A percentile compares a stretch with the other conserved stretches of the same genome.
Evolutionary conservation across 2,888 invertebrate species (phyloP).

Genomic region (Dasysyrphus tricinctus): DNA sequence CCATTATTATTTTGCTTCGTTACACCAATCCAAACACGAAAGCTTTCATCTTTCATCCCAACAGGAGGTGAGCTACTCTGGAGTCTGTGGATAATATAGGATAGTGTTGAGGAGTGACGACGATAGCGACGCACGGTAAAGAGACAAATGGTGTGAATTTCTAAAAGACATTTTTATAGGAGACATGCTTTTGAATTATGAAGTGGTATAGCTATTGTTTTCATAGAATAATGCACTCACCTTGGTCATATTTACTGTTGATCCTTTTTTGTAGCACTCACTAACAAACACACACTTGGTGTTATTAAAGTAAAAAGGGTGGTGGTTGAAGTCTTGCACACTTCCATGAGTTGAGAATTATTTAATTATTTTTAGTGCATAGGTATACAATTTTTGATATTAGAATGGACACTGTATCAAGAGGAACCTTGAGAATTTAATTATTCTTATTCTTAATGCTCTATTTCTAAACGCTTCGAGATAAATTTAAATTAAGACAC

Average conservation of each 20-base stretch:
- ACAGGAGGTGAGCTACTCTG: background rate
- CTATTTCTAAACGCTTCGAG: background rate
- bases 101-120: background rate
- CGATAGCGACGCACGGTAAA: background rate
- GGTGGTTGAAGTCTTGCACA: background rate
- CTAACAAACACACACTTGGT: background rate
- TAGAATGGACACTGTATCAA: background rate
- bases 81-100: background rate
- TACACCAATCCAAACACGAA: constrained; percentile 1
- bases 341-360: background rate
- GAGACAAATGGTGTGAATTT: constrained; percentile 26
- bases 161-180: background rate
- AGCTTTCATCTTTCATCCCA: background rate
- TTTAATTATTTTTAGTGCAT: background rate
- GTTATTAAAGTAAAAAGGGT: background rate
- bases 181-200: background rate
- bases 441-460: background rate
- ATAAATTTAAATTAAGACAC: background rate
- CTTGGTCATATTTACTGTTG: constrained; percentile 6
- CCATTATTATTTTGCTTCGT: background rate
- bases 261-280: background rate
- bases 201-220: background rate
- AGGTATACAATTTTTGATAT: background rate
- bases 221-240: constrained; percentile 2
- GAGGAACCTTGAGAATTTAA: background rate